Percentiles rank a stretch among this genome's conserved stretches.
phyloP scores from a whole-genome alignment of 2,797 vertebrate genomes.

The Falco naumanni region DNA sequence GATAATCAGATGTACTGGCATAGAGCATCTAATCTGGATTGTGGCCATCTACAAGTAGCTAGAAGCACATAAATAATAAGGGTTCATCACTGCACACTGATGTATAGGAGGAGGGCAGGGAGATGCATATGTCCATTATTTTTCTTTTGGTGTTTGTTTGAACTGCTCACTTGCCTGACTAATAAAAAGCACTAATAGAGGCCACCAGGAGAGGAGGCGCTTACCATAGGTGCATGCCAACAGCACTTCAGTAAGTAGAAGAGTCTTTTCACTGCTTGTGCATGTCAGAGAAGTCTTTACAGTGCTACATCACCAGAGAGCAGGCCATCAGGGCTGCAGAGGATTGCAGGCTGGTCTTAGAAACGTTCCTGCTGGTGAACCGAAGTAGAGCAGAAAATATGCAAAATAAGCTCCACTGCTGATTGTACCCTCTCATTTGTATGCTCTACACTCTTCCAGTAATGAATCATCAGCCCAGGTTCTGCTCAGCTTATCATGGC shows the following conservation, averaged over 20 bases:
- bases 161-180: not conserved
- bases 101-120: not conserved
- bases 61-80: conserved; percentile 22
- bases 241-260: not conserved
- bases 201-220: not conserved
- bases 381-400: not conserved
- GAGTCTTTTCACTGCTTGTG: not conserved
- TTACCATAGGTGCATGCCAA: not conserved
- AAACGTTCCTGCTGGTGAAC: not conserved
- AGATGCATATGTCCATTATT: not conserved
- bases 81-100: not conserved
- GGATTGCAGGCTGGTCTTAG: not conserved
- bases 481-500: conserved; percentile 32
- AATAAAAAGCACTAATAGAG: not conserved
- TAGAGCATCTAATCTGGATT: conserved; percentile 20
- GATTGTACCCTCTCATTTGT: conserved; percentile 46
- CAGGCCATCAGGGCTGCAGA: not conserved
- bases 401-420: not conserved
- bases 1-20: conserved; percentile 57
- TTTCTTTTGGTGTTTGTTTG: not conserved
- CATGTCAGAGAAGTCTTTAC: not conserved
- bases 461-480: conserved; percentile 60
- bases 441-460: conserved; percentile 41
- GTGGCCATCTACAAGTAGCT: conserved; percentile 22
- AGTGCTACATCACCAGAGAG: not conserved